Evolutionary conservation across 2,113 vertebrate species (phyloP).

Genomic region (Clarias magur): DNA sequence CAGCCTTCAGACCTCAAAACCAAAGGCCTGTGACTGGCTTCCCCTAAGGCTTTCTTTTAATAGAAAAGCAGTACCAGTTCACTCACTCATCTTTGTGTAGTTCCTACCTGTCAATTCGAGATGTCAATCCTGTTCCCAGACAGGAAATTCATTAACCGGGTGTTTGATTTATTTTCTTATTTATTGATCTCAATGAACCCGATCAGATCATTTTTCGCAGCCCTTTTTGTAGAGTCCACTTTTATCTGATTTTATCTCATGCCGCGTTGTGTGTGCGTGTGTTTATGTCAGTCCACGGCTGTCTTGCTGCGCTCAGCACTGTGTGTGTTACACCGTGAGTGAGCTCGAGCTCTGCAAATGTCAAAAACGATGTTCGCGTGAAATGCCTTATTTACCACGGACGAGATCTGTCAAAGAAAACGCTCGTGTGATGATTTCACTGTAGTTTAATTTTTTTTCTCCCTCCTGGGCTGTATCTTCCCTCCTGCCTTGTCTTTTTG

Average conservation of each 20-base stretch:
- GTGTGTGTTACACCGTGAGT: conserved; percentile 1
- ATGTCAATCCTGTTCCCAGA: background rate
- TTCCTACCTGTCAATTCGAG: background rate
- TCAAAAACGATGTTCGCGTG: conserved; percentile 28
- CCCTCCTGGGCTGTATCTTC: background rate
- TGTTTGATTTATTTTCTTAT: conserved; percentile 2
- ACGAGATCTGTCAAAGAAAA: conserved; percentile 14
- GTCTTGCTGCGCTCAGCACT: conserved; percentile 14
- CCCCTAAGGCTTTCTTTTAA: conserved; percentile 21
- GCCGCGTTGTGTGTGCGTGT: background rate
- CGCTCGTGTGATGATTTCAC: conserved; percentile 22
- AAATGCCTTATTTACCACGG: conserved; percentile 42
- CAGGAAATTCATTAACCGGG: background rate
- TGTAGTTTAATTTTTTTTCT: conserved; percentile 17
- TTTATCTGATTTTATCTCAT: background rate
- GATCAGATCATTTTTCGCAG: background rate
- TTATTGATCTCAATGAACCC: background rate
- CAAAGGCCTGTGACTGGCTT: conserved; percentile 24
- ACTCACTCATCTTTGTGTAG: background rate
- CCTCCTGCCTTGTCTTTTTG: background rate
- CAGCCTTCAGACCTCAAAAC: conserved; percentile 16
- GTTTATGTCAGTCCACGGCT: background rate
- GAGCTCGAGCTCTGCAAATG: conserved; percentile 32
- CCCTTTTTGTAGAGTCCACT: background rate
- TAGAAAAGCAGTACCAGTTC: conserved; percentile 16